These are phyloP conservation scores for Geopemphigus sp. DNA, from an alignment of 1,140 invertebrate genomes.

Conservation along the genomic window DNA sequence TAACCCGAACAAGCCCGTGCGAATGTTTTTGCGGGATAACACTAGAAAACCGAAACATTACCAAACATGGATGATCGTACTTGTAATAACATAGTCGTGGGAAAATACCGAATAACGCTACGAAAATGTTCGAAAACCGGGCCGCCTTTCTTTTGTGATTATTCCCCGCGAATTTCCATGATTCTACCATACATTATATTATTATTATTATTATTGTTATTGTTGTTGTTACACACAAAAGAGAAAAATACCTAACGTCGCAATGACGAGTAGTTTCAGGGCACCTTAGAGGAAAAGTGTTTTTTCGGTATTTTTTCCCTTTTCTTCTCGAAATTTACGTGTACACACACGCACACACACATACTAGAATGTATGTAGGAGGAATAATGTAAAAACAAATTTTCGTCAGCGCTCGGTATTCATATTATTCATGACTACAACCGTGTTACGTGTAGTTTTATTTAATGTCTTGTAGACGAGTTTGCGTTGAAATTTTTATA, in stretches of 20 bases:
- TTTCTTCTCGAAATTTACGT: not conserved
- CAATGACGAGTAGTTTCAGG: not conserved
- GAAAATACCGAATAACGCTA: not conserved
- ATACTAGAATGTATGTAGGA: no score
- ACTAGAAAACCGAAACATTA: no score
- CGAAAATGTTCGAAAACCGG: not conserved
- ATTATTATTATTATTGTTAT: not conserved
- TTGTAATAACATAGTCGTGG: not conserved
- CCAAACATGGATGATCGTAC: no score
- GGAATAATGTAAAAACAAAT: slow-evolving; percentile 5
- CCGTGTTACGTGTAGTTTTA: not conserved
- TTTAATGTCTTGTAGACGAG: not conserved
- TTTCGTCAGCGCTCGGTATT: not conserved
- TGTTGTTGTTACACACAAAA: not conserved
- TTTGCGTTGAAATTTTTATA: slow-evolving; percentile 20
- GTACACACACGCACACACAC: no score
- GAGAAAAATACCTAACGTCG: not conserved
- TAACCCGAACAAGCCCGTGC: no score
- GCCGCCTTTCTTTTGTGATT: not conserved
- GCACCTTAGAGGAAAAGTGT: not conserved
- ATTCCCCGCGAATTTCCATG: not conserved
- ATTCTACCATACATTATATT: not conserved
- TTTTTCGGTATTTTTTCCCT: not conserved
- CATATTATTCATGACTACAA: slow-evolving; percentile 9
- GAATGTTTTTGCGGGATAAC: no score